Percentiles rank a stretch among this genome's conserved stretches.
phyloP scores from a whole-genome alignment of 53 echinoderm and acorn worm genomes.

The Echinarachnius parma region DNA sequence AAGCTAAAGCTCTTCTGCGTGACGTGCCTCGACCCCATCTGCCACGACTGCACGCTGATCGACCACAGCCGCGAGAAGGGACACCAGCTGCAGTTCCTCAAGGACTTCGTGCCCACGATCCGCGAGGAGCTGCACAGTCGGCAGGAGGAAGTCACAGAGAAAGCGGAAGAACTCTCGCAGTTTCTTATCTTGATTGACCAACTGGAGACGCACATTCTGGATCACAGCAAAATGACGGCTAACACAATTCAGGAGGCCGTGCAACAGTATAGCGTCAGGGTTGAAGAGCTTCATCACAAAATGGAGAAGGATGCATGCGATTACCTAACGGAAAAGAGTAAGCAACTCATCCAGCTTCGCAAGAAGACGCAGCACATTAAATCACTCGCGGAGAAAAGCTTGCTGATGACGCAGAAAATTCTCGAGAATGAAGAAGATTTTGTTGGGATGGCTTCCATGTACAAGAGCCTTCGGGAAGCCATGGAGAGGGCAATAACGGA shows the following conservation, averaged over 20 bases:
- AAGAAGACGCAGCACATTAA: constrained; percentile 33
- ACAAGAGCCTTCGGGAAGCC: constrained; percentile 37
- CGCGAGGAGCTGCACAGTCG: constrained; percentile 23
- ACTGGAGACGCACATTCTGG: constrained; percentile 14
- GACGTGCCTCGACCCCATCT: constrained; percentile 60
- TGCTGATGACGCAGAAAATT: constrained; percentile 13
- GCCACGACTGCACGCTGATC: constrained; percentile 60
- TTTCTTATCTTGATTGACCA: constrained; percentile 28
- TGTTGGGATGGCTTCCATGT: constrained; percentile 34
- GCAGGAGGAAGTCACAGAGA: constrained; percentile 10
- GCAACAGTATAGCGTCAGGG: background rate
- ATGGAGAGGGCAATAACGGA: constrained; percentile 41
- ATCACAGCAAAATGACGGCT: background rate
- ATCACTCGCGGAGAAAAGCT: constrained; percentile 33
- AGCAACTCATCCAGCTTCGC: constrained; percentile 17
- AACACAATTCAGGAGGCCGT: constrained; percentile 21
- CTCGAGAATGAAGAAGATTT: constrained; percentile 34
- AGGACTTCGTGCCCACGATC: constrained; percentile 30
- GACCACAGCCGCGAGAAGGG: constrained; percentile 51
- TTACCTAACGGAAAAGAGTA: constrained; percentile 20
- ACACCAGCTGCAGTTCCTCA: constrained; percentile 27
- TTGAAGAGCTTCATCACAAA: constrained; percentile 16
- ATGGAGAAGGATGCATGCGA: constrained; percentile 9
- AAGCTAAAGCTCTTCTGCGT: constrained; percentile 48
- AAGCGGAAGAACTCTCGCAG: constrained; percentile 17